Base-by-base conservation (phyloP, 2,888 invertebrate genomes). In the Bembecia ichneumoniformis region DNA sequence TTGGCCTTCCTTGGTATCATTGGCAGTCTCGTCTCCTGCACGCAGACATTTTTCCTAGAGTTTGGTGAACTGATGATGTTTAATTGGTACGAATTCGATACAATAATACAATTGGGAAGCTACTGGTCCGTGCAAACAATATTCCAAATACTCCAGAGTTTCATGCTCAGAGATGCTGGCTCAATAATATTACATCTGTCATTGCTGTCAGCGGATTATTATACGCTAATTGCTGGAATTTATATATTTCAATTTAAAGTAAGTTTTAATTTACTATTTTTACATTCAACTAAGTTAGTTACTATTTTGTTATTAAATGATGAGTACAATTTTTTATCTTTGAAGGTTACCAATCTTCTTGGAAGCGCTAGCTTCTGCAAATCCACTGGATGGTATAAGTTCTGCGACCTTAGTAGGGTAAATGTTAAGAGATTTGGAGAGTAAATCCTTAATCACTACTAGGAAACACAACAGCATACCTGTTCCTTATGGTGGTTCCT, bases 151-250 rank as follows among this genome's bases (percentile, higher is more conserved):
- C 79, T 93, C 51, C 92, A 94, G 62, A 92, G 94, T 43, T 88
- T 92, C 13, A 92, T 95, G 78, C 81, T 95, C 55, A 89, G 91
- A 63, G 90, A 92, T 63, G 93, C 94, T 10, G 94, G 94, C 10
- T 93, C 96, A n/a, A 92, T 95, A 46, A 90, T 94, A 59, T 87
- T 95, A 70, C 96, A 96, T 76, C 80, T 96, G 57, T 93, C 94
- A 9, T 90, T 96, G 52, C 81, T 96, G 50, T 94, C 95, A 0
- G 91, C 95, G 1, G 95, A 96, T 78, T 95, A 95, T 75, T 96
- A 95, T 74, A 93, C 95, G 3, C 89, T 96, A 15, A 89, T 96
- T 47, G 89, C 92, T 60, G 95, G 95, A 58, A 91, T 95, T 77
- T 89, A 92, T 63, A 88, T 94, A 56, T 94, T 95, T 79, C 91